phyloP scores from a whole-genome alignment of 2,113 vertebrate genomes.

The Rhombomys opimus region DNA sequence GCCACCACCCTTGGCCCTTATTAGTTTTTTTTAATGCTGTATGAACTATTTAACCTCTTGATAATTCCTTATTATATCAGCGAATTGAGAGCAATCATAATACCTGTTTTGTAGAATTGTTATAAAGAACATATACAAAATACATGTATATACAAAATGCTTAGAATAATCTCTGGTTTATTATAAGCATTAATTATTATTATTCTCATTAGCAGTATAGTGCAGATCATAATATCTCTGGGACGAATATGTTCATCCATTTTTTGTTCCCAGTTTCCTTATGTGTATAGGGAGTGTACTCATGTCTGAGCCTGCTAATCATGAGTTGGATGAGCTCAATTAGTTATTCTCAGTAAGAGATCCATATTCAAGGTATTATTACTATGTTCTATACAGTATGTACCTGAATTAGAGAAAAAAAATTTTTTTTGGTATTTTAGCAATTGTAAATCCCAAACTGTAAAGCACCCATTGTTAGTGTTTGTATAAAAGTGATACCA shows the following conservation, averaged over 20 bases:
- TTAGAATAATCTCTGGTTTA: slow-evolving; percentile 12
- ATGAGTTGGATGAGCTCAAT: slow-evolving; percentile 29
- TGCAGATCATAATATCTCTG: slow-evolving; percentile 8
- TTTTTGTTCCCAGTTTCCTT: neutral
- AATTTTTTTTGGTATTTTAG: slow-evolving; percentile 17
- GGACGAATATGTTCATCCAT: neutral
- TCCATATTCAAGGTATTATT: neutral
- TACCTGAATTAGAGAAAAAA: slow-evolving; percentile 35
- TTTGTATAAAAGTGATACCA: too few species aligned
- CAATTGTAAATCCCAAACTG: slow-evolving; percentile 31
- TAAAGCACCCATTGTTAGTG: neutral
- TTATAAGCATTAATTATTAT: neutral
- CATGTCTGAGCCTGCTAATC: neutral
- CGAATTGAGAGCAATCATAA: neutral
- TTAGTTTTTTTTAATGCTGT: neutral
- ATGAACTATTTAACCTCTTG: neutral
- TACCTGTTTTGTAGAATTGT: neutral
- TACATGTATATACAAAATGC: neutral
- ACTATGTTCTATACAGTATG: slow-evolving; percentile 34
- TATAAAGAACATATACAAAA: slow-evolving; percentile 17
- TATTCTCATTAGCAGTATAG: neutral
- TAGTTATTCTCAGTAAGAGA: neutral
- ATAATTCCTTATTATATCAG: neutral
- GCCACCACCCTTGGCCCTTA: neutral
- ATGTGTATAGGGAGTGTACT: slow-evolving; percentile 4